Evolutionary conservation across 2,113 vertebrate species (phyloP).

Genomic region (Oreotrochilus melanogaster): DNA sequence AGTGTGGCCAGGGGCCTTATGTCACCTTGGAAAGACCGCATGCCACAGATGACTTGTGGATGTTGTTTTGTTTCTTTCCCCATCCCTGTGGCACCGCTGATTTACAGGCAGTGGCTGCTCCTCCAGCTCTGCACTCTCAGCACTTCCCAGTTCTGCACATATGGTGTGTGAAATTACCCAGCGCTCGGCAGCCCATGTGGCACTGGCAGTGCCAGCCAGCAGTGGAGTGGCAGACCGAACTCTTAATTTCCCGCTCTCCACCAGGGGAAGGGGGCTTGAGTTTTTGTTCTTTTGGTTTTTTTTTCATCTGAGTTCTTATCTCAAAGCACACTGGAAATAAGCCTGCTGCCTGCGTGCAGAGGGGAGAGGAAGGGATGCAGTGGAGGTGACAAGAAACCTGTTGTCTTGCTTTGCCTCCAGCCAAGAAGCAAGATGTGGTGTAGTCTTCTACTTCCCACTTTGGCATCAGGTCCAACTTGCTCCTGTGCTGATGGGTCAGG

Average conservation of each 20-base stretch:
- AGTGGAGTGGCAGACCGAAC: background rate
- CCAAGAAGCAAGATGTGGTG: background rate
- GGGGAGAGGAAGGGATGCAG: background rate
- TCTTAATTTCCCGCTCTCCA: background rate
- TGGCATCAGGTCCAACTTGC: background rate
- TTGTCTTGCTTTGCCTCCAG: background rate
- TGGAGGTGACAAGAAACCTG: background rate
- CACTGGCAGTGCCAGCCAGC: background rate
- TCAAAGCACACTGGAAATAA: background rate
- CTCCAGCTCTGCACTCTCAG: background rate
- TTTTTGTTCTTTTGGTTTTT: background rate
- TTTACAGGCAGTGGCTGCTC: background rate
- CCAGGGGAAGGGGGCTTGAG: background rate
- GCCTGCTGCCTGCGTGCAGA: rapidly evolving
- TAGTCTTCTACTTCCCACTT: background rate
- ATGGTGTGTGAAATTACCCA: background rate
- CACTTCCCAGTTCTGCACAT: background rate
- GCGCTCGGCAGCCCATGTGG: rapidly evolving
- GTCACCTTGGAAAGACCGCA: background rate
- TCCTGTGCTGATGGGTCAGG: rapidly evolving
- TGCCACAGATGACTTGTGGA: background rate
- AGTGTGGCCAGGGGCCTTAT: background rate
- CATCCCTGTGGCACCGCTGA: rapidly evolving
- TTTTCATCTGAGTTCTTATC: background rate
- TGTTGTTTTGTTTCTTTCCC: background rate